Evolutionary conservation across 2,113 vertebrate genomes (phyloP).

Genomic region (Dromaius novaehollandiae): DNA sequence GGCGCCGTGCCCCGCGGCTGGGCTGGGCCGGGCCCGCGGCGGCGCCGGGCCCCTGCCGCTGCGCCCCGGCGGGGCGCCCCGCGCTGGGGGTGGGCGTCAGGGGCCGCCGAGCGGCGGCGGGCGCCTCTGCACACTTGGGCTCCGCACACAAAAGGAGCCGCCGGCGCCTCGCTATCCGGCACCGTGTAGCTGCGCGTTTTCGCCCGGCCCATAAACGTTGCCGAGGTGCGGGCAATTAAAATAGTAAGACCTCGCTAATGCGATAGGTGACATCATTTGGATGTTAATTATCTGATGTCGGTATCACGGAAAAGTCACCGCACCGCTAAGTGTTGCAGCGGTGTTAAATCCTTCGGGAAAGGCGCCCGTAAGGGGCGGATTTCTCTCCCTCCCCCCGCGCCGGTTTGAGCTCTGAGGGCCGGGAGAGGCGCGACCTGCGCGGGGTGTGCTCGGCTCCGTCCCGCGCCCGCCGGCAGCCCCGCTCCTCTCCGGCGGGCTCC

Average conservation of each 20-base stretch:
- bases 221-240: constrained; percentile 23
- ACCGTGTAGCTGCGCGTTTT: not conserved
- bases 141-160: constrained; percentile 23
- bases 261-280: not conserved
- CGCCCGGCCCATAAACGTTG: not conserved
- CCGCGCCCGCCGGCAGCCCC: fast-evolving
- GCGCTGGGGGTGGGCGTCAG: not conserved
- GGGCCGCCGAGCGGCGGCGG: not conserved
- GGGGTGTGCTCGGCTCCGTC: fast-evolving
- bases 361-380: not conserved
- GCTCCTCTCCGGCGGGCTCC: not conserved
- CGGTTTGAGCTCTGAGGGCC: not conserved
- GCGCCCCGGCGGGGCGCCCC: not conserved
- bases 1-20: not conserved
- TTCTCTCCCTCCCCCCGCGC: not conserved
- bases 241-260: not conserved
- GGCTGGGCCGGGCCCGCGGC: not conserved
- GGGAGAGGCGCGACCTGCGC: not conserved
- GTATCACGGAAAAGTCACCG: not conserved
- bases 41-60: not conserved
- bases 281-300: not conserved
- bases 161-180: not conserved
- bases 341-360: not conserved
- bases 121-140: too few relatives aligned
- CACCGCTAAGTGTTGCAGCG: not conserved